phyloP scores from a whole-genome alignment of 92 coral and sea anemone genomes.

The Epizoanthus stellaris region DNA sequence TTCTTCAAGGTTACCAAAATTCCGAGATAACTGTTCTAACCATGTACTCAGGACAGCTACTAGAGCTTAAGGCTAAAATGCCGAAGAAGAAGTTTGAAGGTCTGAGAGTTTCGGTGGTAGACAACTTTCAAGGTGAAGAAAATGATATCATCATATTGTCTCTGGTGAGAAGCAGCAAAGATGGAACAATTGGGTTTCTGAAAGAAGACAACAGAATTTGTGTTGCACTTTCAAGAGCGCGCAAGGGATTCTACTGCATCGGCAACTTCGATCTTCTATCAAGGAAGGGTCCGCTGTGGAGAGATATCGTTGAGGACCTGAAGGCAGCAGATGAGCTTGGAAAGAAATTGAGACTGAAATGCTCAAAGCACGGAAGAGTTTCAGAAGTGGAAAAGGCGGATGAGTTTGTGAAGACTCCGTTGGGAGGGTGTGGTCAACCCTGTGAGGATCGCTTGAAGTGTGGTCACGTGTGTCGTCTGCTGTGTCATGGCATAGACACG shows the following conservation, averaged over 20 bases:
- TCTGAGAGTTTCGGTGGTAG: slow-evolving; percentile 53
- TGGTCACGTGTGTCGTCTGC: slow-evolving; percentile 69
- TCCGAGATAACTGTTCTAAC: slow-evolving; percentile 49
- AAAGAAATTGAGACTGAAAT: slow-evolving; percentile 49
- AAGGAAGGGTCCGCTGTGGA: slow-evolving; percentile 50
- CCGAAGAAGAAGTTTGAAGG: slow-evolving; percentile 34
- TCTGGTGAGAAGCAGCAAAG: slow-evolving; percentile 53
- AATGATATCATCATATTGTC: slow-evolving; percentile 56
- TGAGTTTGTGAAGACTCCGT: slow-evolving; percentile 58
- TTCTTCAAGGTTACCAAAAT: slow-evolving; percentile 33
- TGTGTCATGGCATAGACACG: slow-evolving; percentile 60
- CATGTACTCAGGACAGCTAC: slow-evolving; percentile 46
- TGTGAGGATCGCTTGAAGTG: slow-evolving; percentile 62
- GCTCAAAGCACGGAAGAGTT: slow-evolving; percentile 51
- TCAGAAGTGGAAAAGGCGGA: slow-evolving; percentile 52
- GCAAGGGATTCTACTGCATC: slow-evolving; percentile 55
- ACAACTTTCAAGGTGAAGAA: slow-evolving; percentile 75
- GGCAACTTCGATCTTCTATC: slow-evolving; percentile 60
- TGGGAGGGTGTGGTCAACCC: slow-evolving; percentile 62
- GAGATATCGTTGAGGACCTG: slow-evolving; percentile 47
- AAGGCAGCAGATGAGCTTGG: slow-evolving; percentile 47
- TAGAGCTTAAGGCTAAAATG: slow-evolving; percentile 22
- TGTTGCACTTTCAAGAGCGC: slow-evolving; percentile 62
- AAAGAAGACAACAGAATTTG: slow-evolving; percentile 60
- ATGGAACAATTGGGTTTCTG: slow-evolving; percentile 53